Percentiles rank a stretch among this genome's conserved stretches.
Evolutionary conservation across 2,888 invertebrate genomes (phyloP).

Genomic region (Dexiosoma caninum): DNA sequence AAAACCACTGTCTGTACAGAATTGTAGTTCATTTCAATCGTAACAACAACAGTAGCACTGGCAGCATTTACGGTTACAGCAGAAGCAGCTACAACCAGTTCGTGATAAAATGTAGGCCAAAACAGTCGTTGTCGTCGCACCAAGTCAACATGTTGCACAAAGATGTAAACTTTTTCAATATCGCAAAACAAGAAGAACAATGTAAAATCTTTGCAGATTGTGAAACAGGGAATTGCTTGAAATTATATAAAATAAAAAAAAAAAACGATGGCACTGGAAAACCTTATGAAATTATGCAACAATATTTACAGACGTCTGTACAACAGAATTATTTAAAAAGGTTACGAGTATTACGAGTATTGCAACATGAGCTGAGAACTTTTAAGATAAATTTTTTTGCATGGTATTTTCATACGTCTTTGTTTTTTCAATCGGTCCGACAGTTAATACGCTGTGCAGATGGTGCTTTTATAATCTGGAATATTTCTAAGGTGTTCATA

Average conservation of each 20-base stretch:
- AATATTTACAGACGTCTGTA: no score
- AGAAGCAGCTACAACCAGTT: conserved; percentile 46
- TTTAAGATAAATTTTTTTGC: no score
- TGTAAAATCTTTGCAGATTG: no score
- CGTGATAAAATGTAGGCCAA: conserved; percentile 57
- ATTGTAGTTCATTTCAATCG: neutral
- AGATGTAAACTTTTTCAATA: neutral
- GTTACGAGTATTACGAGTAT: no score
- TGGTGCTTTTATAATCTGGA: no score
- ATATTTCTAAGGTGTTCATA: no score
- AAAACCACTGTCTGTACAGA: neutral
- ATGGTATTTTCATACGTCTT: no score
- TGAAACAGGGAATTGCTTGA: neutral
- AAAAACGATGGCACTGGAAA: neutral
- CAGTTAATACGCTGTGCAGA: no score
- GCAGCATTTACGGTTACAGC: neutral
- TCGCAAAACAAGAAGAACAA: neutral
- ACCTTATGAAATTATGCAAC: neutral
- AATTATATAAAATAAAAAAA: no score
- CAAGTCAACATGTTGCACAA: conserved; percentile 1
- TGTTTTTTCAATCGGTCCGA: no score
- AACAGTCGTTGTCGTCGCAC: conserved; percentile 21
- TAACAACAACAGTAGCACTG: neutral
- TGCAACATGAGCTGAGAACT: no score
- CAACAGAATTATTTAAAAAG: neutral